Percentiles rank a stretch among this genome's conserved stretches.
phyloP scores from a whole-genome alignment of 2,113 vertebrate species.

The Coregonus clupeaformis region DNA sequence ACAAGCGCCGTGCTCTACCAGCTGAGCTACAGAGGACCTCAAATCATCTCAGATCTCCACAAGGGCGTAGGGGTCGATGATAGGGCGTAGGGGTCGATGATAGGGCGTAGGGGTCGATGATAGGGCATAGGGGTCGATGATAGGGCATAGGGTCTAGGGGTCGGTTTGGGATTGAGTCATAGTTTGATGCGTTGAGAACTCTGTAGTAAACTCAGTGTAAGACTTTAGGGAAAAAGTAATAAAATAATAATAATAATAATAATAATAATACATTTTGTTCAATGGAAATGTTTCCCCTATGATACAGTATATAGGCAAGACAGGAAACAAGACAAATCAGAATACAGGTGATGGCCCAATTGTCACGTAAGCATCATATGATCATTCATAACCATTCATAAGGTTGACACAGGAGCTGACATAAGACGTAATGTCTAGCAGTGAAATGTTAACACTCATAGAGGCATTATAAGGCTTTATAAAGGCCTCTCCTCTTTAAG shows the following conservation, averaged over 20 bases:
- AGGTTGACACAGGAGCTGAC: conserved; percentile 26
- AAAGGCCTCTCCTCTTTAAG: too few relatives aligned
- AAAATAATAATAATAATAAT: too few relatives aligned
- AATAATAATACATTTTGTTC: conserved; percentile 80
- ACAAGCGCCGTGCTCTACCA: too few relatives aligned
- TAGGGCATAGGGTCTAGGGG: too few relatives aligned
- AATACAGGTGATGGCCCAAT: conserved; percentile 18
- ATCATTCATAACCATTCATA: not conserved
- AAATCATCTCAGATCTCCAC: too few relatives aligned
- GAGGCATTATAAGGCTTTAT: too few relatives aligned
- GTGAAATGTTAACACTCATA: conserved; percentile 11
- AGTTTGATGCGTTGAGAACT: not conserved
- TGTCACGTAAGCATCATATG: conserved; percentile 10
- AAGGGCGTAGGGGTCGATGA: too few relatives aligned
- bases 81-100: too few relatives aligned
- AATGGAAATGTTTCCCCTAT: conserved; percentile 80
- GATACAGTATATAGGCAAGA: conserved; percentile 73
- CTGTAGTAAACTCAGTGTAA: conserved; percentile 20
- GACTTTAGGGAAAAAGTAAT: conserved; percentile 26
- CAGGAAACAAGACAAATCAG: conserved; percentile 18
- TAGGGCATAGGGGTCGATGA: too few relatives aligned
- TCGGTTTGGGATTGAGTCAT: too few relatives aligned
- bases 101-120: too few relatives aligned
- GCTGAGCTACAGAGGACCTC: too few relatives aligned
- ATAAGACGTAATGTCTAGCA: conserved; percentile 12